Percentiles rank a stretch among this genome's conserved stretches.
phyloP scores from a whole-genome alignment of 2,113 vertebrate species.

The Sinocyclocheilus maitianheensis region DNA sequence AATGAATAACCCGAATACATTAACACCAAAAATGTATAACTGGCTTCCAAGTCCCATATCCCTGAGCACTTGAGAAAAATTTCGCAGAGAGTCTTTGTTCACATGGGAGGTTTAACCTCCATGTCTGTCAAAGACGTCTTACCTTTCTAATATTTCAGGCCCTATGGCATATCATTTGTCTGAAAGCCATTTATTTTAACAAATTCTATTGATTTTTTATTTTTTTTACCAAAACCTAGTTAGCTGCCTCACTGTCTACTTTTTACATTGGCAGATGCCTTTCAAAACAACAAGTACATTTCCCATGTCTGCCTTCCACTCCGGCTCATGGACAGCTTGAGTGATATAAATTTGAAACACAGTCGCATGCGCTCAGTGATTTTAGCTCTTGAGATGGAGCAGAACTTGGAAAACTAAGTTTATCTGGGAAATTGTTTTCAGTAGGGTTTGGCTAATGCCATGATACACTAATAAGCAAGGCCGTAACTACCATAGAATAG shows the following conservation, averaged over 20 bases:
- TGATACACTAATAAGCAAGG: too few species aligned
- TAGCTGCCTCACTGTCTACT: background rate
- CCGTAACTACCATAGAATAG: too few species aligned
- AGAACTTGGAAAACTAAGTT: too few species aligned
- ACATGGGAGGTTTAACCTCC: conserved; percentile 36
- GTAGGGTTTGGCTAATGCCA: too few species aligned
- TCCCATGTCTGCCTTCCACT: background rate
- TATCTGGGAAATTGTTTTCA: too few species aligned
- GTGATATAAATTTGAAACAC: too few species aligned
- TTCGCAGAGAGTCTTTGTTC: background rate
- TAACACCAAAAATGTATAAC: conserved; percentile 41
- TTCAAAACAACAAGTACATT: background rate
- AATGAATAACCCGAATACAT: conserved; percentile 60
- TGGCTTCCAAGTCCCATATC: background rate
- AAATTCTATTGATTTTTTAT: background rate
- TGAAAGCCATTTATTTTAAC: background rate
- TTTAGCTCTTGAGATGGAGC: background rate
- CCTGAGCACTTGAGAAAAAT: conserved; percentile 17
- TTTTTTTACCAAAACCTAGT: background rate
- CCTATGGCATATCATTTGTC: background rate
- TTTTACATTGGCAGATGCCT: background rate
- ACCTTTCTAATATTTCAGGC: background rate
- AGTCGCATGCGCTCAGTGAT: background rate
- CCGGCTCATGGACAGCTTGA: background rate
- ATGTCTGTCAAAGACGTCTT: conserved; percentile 30